These are phyloP conservation scores for Ypsolopha scabrella DNA, from an alignment of 2,888 invertebrate genomes.

Conservation along the genomic window DNA sequence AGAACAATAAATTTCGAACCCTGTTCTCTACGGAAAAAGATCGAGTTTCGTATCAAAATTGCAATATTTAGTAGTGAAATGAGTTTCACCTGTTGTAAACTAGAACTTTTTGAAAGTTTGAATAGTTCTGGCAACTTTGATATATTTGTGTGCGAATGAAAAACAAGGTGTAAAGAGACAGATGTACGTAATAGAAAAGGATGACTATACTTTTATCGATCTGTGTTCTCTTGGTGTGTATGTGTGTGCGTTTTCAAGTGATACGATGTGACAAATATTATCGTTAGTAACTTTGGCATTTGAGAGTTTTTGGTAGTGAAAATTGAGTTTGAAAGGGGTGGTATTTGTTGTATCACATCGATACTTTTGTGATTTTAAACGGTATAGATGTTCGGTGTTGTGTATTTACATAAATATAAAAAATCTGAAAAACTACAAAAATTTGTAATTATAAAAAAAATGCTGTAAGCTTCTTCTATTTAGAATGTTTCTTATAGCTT, in stretches of 20 bases:
- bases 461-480: slow-evolving; percentile 26
- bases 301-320: not conserved
- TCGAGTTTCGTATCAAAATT: not conserved
- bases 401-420: slow-evolving; percentile 18
- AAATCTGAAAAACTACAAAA: slow-evolving; percentile 11
- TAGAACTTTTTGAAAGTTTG: not conserved
- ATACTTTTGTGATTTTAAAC: slow-evolving; percentile 10
- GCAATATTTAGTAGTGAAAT: not conserved
- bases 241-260: not conserved
- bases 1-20: not conserved
- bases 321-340: not conserved
- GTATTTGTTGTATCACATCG: not conserved
- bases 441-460: slow-evolving; percentile 12
- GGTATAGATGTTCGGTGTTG: slow-evolving; percentile 29
- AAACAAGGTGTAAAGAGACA: not conserved
- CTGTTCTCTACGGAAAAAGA: not conserved
- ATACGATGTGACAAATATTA: not conserved
- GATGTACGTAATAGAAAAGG: not conserved
- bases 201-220: not conserved
- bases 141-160: no score
- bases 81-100: not conserved
- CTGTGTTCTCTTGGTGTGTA: not conserved
- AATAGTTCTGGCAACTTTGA: not conserved
- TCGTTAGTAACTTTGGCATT: not conserved
- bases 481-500: slow-evolving; percentile 38